These are phyloP conservation scores for Pristionchus maxplancki DNA, from an alignment of 2,888 invertebrate genomes.

Conservation along the genomic window DNA sequence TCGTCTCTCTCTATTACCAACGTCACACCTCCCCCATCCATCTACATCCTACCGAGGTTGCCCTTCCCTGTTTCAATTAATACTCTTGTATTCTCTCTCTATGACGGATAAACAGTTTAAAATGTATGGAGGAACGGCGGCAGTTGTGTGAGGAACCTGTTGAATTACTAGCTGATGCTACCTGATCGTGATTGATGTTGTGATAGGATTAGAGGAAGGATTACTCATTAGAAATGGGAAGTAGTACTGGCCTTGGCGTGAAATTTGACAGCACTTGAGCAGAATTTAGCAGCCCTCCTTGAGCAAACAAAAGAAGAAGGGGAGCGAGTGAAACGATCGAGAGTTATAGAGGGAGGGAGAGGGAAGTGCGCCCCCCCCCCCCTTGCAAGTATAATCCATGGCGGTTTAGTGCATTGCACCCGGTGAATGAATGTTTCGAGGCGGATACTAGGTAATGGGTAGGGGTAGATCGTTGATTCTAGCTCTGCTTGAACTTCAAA, in stretches of 20 bases:
- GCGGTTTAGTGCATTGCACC: neutral
- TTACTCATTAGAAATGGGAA: neutral
- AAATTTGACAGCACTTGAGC: constrained; percentile 2
- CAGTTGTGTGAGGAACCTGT: neutral
- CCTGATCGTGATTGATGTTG: constrained; percentile 15
- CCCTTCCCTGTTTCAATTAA: constrained; percentile 12
- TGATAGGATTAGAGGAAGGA: neutral
- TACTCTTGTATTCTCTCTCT: constrained; percentile 26
- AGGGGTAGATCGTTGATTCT: neutral
- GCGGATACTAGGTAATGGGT: neutral
- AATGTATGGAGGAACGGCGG: neutral
- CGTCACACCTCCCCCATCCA: constrained; percentile 12
- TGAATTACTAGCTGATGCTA: constrained; percentile 19
- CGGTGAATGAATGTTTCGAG: neutral
- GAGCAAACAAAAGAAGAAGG: constrained; percentile 3
- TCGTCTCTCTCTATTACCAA: constrained; percentile 17
- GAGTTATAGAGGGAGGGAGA: neutral
- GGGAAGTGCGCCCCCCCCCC: too few species aligned
- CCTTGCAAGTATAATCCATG: neutral
- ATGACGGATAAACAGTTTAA: constrained; percentile 45
- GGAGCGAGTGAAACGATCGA: neutral
- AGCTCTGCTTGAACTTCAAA: too few species aligned
- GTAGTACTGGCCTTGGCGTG: constrained; percentile 9
- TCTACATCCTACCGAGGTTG: constrained; percentile 2
- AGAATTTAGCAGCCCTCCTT: neutral